Base-by-base conservation (phyloP, 2,113 vertebrate species). In the Bothrops jararaca region DNA sequence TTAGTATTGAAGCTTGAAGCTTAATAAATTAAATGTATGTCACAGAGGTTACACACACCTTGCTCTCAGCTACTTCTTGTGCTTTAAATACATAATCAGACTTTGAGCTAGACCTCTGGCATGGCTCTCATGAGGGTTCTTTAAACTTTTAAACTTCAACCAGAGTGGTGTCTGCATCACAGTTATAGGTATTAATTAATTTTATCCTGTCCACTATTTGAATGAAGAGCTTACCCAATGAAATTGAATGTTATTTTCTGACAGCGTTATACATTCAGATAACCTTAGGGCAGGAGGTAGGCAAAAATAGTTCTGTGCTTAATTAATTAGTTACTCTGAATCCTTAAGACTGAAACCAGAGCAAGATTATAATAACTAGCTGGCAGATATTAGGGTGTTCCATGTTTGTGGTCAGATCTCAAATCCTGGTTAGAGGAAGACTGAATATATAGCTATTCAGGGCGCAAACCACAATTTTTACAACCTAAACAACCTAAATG, bases 231-330 rank as follows among this genome's bases (percentile, higher is more conserved):
- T 54, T 52, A 88, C 50, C 50, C 23, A 54, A 53, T 53, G 29
- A 53, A 88, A 88, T n/a, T 1, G 34, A 88, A 88, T 20, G 26
- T 54, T 52, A 20, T 29, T 15, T 13, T n/a, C 13, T n/a, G 18
- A 29, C 50, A 88, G 26, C n/a, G 10, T 18, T 88, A 20, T 54
- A n/a, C 2, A 54, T 1, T 15, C 52, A 60, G 12, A 12, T 0
- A 1, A 0, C 0, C 34, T 11, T 60, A 9, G 18, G 26, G 54
- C 3, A 8, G 42, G 34, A 69, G 58, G 1, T 3, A 60, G 2
- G 5, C 3, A 86, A 45, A 57, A 5, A n/a, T 29, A 29, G 13
- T 26, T 85, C 34, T 45, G 0, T 53, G 22, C 48, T 53, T 52
- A 92, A 60, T 69, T 87, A 57, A 50, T 26, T 74, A 88, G 1